A percentile compares a stretch with the other conserved stretches of the same genome.
Conservation (phyloP, 2,888 invertebrate species). For the Rhagonycha lutea region DNA sequence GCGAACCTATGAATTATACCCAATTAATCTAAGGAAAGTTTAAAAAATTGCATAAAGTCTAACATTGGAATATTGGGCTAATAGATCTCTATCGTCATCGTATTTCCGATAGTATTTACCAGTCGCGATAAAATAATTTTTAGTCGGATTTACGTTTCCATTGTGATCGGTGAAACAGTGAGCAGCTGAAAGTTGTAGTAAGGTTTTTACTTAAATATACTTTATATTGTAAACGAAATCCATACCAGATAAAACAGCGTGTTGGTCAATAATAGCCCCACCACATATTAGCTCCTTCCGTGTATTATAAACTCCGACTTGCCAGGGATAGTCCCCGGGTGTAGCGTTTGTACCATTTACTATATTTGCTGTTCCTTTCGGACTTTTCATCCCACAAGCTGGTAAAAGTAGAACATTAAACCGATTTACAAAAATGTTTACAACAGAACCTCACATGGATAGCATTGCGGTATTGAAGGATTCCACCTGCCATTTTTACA, state of each 20-base stretch:
- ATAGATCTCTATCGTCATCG: too few species aligned
- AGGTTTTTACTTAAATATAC: too few species aligned
- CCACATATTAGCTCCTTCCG: constrained; percentile 40
- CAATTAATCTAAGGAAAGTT: too few species aligned
- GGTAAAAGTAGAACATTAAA: neutral
- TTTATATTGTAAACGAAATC: too few species aligned
- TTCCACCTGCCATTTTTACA: constrained; percentile 22
- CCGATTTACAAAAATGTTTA: too few species aligned
- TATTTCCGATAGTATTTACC: too few species aligned
- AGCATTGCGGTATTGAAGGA: constrained; percentile 5
- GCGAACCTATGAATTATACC: neutral
- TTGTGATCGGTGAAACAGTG: too few species aligned
- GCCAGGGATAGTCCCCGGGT: constrained; percentile 42
- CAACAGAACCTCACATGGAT: constrained; percentile 8
- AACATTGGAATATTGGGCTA: too few species aligned
- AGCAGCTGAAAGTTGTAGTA: too few species aligned
- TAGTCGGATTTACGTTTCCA: too few species aligned
- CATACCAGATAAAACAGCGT: constrained; percentile 45
- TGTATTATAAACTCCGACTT: constrained; percentile 41
- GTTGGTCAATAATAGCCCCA: constrained; percentile 42
- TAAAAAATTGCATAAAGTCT: too few species aligned
- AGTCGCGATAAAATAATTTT: too few species aligned
- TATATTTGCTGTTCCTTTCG: constrained; percentile 26
- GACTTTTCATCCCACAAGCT: constrained; percentile 48
- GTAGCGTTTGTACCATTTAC: neutral